Evolutionary conservation across 2,888 invertebrate species (phyloP).

Genomic region (Ischnura elegans): DNA sequence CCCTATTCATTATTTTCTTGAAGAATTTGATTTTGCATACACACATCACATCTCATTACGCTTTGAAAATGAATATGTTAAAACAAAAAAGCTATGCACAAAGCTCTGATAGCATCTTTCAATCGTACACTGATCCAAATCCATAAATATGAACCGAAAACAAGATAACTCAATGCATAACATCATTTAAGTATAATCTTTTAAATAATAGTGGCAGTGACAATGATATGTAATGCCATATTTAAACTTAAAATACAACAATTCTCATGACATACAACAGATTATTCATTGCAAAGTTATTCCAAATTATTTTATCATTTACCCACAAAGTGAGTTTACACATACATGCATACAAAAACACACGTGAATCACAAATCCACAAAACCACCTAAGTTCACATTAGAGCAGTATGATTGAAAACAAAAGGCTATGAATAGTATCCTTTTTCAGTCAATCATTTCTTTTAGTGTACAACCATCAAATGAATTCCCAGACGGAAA

Average conservation of each 20-base stretch:
- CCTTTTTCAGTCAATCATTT: constrained; percentile 25
- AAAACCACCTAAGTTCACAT: constrained; percentile 26
- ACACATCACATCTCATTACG: background rate
- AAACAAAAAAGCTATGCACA: constrained; percentile 24
- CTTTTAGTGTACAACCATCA: constrained; percentile 6
- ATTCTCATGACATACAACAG: constrained; percentile 35
- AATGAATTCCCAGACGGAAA: background rate
- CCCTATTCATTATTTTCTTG: background rate
- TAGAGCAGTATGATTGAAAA: constrained; percentile 29
- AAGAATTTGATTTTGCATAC: background rate
- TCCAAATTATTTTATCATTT: constrained; percentile 3
- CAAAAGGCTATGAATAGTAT: background rate
- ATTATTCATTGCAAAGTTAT: constrained; percentile 5
- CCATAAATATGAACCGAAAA: constrained; percentile 26
- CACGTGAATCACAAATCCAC: constrained; percentile 35
- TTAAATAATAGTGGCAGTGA: constrained; percentile 37
- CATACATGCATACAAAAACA: constrained; percentile 38
- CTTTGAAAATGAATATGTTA: background rate
- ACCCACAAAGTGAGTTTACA: constrained; percentile 9
- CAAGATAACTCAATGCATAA: constrained; percentile 23
- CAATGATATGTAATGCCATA: constrained; percentile 35
- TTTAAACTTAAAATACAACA: constrained; percentile 38
- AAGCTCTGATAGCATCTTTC: constrained; percentile 4
- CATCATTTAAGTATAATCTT: constrained; percentile 28
- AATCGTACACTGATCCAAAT: background rate